Evolutionary conservation across 2,888 invertebrate species (phyloP).

Genomic region (Cyclophora punctaria): DNA sequence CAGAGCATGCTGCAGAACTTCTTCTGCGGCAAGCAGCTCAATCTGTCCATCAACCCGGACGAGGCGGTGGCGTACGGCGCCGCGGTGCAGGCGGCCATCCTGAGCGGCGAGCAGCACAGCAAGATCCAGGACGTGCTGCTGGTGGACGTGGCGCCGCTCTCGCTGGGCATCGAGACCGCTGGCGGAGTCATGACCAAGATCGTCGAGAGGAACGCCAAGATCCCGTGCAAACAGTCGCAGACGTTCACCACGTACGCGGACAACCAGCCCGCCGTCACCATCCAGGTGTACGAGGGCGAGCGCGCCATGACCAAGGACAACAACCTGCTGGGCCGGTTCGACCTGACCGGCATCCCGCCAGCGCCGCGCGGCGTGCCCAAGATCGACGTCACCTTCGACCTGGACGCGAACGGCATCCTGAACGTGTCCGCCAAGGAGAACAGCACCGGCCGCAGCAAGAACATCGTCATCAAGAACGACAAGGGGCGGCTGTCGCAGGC

Average conservation of each 20-base stretch:
- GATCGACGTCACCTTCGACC: slow-evolving; percentile 82
- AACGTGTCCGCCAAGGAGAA: slow-evolving; percentile 88
- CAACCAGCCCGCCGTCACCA: slow-evolving; percentile 84
- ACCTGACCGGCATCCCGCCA: slow-evolving; percentile 80
- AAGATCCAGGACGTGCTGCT: slow-evolving; percentile 52
- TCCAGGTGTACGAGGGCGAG: slow-evolving; percentile 85
- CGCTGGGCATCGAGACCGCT: slow-evolving; percentile 83
- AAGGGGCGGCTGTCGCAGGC: slow-evolving; percentile 86
- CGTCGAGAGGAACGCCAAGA: slow-evolving; percentile 77
- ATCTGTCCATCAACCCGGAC: slow-evolving; percentile 31
- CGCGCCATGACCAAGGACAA: slow-evolving; percentile 88
- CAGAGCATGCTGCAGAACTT: slow-evolving; percentile 77
- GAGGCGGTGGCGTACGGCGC: slow-evolving; percentile 82
- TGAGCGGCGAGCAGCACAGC: slow-evolving; percentile 79
- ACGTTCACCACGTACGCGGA: slow-evolving; percentile 87
- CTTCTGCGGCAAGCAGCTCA: slow-evolving; percentile 68
- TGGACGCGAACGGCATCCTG: slow-evolving; percentile 86
- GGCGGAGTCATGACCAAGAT: slow-evolving; percentile 82
- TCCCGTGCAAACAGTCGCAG: slow-evolving; percentile 77
- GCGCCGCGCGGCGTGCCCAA: slow-evolving; percentile 81
- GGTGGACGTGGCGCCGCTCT: slow-evolving; percentile 53
- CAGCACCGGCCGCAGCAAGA: slow-evolving; percentile 79
- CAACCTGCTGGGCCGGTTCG: slow-evolving; percentile 79
- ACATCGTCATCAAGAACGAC: slow-evolving; percentile 89
- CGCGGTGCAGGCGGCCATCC: slow-evolving; percentile 39